A percentile compares a stretch with the other conserved stretches of the same genome.
phyloP scores from a whole-genome alignment of 2,888 invertebrate genomes.

The Leucoptera coffeella region DNA sequence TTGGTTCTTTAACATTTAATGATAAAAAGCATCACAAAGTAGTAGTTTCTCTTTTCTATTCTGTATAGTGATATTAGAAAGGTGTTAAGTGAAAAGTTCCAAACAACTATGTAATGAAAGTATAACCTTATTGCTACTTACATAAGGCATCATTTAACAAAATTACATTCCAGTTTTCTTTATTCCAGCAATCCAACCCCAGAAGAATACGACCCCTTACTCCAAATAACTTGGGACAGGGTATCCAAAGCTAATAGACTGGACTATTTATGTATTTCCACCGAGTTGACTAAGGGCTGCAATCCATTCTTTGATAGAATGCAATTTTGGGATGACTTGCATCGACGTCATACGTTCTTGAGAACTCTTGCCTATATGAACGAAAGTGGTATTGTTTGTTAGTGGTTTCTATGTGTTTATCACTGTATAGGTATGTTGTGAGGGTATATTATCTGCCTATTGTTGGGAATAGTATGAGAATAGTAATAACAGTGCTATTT shows the following conservation, averaged over 20 bases:
- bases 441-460: too few species aligned
- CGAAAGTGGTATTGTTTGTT: conserved; percentile 24
- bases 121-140: too few species aligned
- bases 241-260: conserved; percentile 24
- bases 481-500: too few species aligned
- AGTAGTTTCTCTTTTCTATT: too few species aligned
- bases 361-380: conserved; percentile 25
- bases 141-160: too few species aligned
- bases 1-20: not conserved
- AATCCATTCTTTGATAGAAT: conserved; percentile 38
- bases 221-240: conserved; percentile 38
- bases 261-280: conserved; percentile 32
- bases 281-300: conserved; percentile 32
- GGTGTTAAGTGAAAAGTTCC: too few species aligned
- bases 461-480: too few species aligned
- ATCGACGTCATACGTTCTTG: conserved; percentile 21
- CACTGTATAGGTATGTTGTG: too few species aligned
- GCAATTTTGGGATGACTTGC: conserved; percentile 36
- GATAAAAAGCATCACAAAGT: conserved; percentile 1
- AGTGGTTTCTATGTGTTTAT: too few species aligned
- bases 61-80: too few species aligned
- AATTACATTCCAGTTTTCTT: too few species aligned
- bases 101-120: too few species aligned
- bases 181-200: conserved; percentile 38
- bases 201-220: conserved; percentile 21